phyloP scores from a whole-genome alignment of 2,113 vertebrate genomes.

The Limanda limanda region DNA sequence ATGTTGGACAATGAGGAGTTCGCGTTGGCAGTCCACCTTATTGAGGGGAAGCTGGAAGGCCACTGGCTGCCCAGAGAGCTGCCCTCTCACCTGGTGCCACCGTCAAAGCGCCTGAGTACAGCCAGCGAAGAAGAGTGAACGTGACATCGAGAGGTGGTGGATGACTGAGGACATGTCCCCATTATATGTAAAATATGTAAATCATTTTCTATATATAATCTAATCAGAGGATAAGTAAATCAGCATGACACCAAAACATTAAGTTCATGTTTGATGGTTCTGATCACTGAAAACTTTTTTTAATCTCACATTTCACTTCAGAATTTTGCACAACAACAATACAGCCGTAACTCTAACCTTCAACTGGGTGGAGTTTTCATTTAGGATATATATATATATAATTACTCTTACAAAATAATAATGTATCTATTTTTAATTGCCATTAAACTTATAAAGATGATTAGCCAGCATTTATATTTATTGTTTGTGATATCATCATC shows the following conservation, averaged over 20 bases:
- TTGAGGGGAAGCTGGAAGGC: conserved; percentile 90
- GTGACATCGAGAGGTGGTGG: background rate
- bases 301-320: background rate
- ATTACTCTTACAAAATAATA: background rate
- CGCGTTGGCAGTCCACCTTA: conserved; percentile 89
- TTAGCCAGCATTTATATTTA: background rate
- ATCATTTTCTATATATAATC: background rate
- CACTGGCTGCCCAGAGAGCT: conserved; percentile 87
- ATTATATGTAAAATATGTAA: conserved; percentile 18
- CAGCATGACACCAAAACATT: background rate
- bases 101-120: conserved; percentile 82
- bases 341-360: background rate
- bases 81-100: conserved; percentile 88
- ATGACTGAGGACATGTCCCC: background rate
- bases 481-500: background rate
- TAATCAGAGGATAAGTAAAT: background rate
- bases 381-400: background rate
- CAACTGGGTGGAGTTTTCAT: background rate
- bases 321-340: background rate
- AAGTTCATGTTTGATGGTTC: background rate
- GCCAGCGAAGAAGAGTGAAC: conserved; percentile 30
- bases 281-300: background rate
- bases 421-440: conserved; percentile 1
- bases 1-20: conserved; percentile 94
- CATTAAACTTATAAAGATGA: conserved; percentile 35